Base-by-base conservation (phyloP, 2,888 invertebrate genomes). In the Tipula vernalis region DNA sequence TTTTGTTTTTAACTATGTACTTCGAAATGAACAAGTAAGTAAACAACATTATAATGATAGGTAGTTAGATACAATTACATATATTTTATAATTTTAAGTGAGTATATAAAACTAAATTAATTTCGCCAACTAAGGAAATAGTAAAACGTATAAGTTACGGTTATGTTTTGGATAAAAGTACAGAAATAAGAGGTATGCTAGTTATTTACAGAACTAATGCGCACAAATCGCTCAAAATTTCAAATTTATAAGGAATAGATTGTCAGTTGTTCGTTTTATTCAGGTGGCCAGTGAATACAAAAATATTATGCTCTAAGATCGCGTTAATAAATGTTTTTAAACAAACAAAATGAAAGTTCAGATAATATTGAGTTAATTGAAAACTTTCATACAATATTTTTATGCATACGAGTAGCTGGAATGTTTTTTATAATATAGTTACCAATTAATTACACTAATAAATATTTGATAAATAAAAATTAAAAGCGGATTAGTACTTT, bases 71-170 rank as follows among this genome's bases (percentile, higher is more conserved):
- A 28, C 28, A 28, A 71, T 71, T 71, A 10, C 28, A 71, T 71
- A 10, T 71, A 71, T 71, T 71, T 71, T 28, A 28, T 71, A 71
- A 28, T 71, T 71, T 28, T 71, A 71, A 71, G 71, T 71, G 71
- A 71, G 71, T 71, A 71, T 71, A 71, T 71, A 71, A 71, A 71
- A 71, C 71, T 71, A 71, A 71, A 71, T 71, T 71, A 71, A 71
- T 71, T 71, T 71, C 28, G 71, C 28, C 71, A 71, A 18, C 28
- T 71, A 71, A 71, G 71, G 10, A 71, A 71, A 71, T 71, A 71
- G 28, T 71, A 71, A 57, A 57, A 57, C 18, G 6, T 15, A 15
- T 15, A 18, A 51, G 12, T 15, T 51, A 51, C 12, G 15, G 51
- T 51, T 51, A 15, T 51, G n/a, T 51, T 51, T 71, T 71, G 2